Evolutionary conservation across 2,888 invertebrate species (phyloP).

Genomic region (Xanthorhoe designata): DNA sequence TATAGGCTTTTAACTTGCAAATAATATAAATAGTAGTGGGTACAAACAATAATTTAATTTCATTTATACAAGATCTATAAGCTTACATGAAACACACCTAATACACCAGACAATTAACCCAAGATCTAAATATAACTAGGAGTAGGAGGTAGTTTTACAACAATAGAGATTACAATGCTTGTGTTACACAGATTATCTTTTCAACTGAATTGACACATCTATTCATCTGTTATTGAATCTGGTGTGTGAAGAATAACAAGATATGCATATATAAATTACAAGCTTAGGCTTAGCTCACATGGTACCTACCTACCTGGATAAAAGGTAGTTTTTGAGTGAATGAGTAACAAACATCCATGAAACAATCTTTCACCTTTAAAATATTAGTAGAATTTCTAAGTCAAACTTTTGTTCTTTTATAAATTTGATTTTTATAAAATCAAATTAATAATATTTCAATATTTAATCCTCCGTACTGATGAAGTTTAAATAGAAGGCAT

Average conservation of each 20-base stretch:
- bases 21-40: background rate
- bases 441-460: background rate
- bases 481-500: background rate
- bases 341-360: no score
- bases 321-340: no score
- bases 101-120: background rate
- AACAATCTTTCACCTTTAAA: no score
- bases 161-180: constrained; percentile 15
- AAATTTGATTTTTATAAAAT: background rate
- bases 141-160: constrained; percentile 24
- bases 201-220: constrained; percentile 8
- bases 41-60: constrained; percentile 30
- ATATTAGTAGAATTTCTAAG: background rate
- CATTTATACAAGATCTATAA: constrained; percentile 6
- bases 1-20: background rate
- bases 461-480: background rate
- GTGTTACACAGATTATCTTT: constrained; percentile 8
- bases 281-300: no score
- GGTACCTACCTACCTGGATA: no score
- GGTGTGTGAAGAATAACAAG: background rate
- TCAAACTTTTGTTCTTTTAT: constrained; percentile 1
- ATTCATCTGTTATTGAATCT: background rate
- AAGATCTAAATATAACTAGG: constrained; percentile 3
- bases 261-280: constrained; percentile 4
- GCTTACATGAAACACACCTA: constrained; percentile 10